Percentiles rank a stretch among this genome's conserved stretches.
phyloP scores from a whole-genome alignment of 1,140 invertebrate species.

The Halyomorpha halys region DNA sequence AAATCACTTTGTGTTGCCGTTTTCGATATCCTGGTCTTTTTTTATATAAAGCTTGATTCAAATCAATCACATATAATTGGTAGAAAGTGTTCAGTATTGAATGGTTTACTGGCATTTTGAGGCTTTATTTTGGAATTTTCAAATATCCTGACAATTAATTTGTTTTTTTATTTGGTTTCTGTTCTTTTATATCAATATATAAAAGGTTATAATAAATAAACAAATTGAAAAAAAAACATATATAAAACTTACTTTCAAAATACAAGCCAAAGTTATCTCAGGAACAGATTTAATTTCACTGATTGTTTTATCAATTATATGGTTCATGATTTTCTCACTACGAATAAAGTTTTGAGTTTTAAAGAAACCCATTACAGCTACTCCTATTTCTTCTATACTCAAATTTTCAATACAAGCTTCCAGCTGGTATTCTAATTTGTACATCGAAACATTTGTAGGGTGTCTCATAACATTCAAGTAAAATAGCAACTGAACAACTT shows the following conservation, averaged over 20 bases:
- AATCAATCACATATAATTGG: no score
- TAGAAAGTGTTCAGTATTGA: no score
- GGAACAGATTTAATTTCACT: constrained; percentile 8
- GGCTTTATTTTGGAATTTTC: no score
- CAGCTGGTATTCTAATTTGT: constrained; percentile 15
- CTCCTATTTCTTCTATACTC: constrained; percentile 22
- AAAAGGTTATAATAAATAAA: no score
- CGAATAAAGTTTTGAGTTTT: constrained; percentile 15
- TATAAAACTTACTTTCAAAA: constrained; percentile 19
- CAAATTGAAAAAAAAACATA: no score
- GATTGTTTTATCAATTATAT: constrained; percentile 20
- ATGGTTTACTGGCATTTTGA: no score
- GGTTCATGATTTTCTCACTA: constrained; percentile 4
- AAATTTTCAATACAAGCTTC: constrained; percentile 3
- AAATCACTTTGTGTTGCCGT: no score
- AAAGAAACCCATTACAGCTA: constrained; percentile 24
- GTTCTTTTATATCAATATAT: no score
- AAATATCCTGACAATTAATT: no score
- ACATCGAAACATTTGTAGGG: constrained; percentile 7
- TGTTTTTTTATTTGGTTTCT: no score
- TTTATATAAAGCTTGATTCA: no score
- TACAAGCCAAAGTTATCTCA: constrained; percentile 19
- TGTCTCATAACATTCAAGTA: constrained; percentile 21
- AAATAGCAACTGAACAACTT: constrained; percentile 23
- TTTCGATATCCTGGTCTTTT: no score